Base-by-base conservation (phyloP, 1,140 invertebrate species). In the Drosophila mayri region DNA sequence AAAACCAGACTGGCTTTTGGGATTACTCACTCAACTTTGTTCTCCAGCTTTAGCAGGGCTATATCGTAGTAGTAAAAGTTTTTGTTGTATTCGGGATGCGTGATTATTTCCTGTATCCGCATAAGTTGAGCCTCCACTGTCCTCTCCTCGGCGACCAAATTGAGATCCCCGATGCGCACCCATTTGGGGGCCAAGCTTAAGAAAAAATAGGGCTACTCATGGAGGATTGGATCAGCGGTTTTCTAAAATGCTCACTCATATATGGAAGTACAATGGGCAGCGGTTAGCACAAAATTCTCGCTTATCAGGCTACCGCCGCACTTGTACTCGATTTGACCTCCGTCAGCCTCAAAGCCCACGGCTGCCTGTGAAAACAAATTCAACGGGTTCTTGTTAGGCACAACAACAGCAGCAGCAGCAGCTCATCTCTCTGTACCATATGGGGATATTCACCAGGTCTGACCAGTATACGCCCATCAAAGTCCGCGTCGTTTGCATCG, bases 221-320 rank as follows among this genome's bases (percentile, higher is more conserved):
- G 37, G 49, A 38, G 16, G 28, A 37, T 28, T 22, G 16, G 25
- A 18, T 38, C 20, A 12, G 32, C 11, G 32, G 25, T 8, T 38
- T 25, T 18, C 9, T 44, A 12, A 25, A 37, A n/a, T 40, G 73
- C 91, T 85, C 64, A 92, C 91, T 78, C 80, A 1, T 79, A 77
- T 20, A 79, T 60, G 44, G 71, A 47, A 10, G 86, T 81, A 64
- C 91, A 92, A 74, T 92, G 91, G 28, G 91, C 91, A n/a, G 90
- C 91, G 35, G 86, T 91, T n/a, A 92, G 41, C 0, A 91, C 83
- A 55, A 88, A 91, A 16, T 64, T 76, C 35, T 93, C 92, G 38
- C 93, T 93, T 75, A 93, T 92, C 40, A 93, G 63, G 61, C 91
- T 93, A 14, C 92, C 93, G 16, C 88, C 92, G 37, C 93, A 93